These are phyloP conservation scores for Pseudoips prasinana DNA, from an alignment of 2,888 invertebrate species.

Conservation along the genomic window DNA sequence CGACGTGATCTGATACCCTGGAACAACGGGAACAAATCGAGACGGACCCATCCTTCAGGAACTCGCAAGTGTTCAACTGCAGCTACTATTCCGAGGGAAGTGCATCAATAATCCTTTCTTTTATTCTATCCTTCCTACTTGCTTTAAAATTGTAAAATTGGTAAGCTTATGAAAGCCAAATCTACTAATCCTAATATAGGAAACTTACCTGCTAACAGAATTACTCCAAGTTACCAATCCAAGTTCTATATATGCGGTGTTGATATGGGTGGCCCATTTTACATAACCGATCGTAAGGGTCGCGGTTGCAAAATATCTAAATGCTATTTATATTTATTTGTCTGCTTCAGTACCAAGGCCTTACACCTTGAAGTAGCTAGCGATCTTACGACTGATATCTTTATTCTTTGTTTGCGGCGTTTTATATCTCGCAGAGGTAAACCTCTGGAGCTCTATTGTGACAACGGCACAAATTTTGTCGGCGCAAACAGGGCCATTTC, in stretches of 20 bases:
- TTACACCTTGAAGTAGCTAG: slow-evolving; percentile 3
- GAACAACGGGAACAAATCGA: too few relatives aligned
- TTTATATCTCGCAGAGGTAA: slow-evolving; percentile 3
- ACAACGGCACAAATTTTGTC: slow-evolving; percentile 6
- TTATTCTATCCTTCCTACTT: too few relatives aligned
- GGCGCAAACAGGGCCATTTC: slow-evolving; percentile 1
- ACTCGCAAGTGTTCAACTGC: too few relatives aligned
- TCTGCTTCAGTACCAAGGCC: neutral
- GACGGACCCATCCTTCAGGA: too few relatives aligned
- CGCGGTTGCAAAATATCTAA: slow-evolving; percentile 1
- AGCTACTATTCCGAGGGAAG: too few relatives aligned
- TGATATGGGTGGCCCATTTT: slow-evolving; percentile 1
- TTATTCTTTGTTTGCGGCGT: slow-evolving; percentile 2
- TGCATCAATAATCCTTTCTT: too few relatives aligned
- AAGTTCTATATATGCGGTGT: neutral
- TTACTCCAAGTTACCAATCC: neutral
- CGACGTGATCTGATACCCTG: too few relatives aligned
- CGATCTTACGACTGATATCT: slow-evolving; percentile 3
- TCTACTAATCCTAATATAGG: neutral
- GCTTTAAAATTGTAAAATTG: too few relatives aligned
- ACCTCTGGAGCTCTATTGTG: slow-evolving; percentile 1
- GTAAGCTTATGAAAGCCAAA: neutral
- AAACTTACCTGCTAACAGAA: neutral
- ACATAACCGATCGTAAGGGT: neutral
- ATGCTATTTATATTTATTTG: slow-evolving; percentile 1